A percentile compares a stretch with the other conserved stretches of the same genome.
phyloP scores from a whole-genome alignment of 1,140 invertebrate genomes.

The Eumaeus atala region DNA sequence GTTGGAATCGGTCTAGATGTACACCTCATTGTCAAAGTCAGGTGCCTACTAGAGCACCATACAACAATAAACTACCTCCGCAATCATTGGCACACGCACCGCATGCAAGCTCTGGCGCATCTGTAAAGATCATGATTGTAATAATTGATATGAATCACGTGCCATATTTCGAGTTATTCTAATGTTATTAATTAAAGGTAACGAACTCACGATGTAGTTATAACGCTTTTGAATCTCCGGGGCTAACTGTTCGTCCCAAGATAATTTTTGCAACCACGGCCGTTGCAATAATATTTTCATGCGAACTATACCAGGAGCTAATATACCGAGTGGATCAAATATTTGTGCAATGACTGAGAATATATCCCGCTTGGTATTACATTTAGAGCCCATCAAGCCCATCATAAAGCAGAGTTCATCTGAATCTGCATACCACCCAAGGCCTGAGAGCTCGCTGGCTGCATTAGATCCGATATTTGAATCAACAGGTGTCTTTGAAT shows the following conservation, averaged over 20 bases:
- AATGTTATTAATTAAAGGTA: conserved; percentile 1
- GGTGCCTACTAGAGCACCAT: too few relatives aligned
- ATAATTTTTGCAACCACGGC: conserved; percentile 17
- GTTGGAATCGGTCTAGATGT: too few relatives aligned
- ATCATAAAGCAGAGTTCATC: not conserved
- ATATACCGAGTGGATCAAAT: conserved; percentile 19
- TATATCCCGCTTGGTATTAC: conserved; percentile 16
- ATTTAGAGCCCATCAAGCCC: not conserved
- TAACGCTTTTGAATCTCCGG: not conserved
- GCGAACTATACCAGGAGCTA: conserved; percentile 12
- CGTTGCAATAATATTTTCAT: conserved; percentile 20
- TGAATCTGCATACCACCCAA: too few relatives aligned
- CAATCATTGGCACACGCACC: too few relatives aligned
- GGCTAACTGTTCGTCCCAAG: conserved; percentile 9
- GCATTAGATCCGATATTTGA: too few relatives aligned
- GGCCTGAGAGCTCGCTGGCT: too few relatives aligned
- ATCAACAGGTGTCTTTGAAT: too few relatives aligned
- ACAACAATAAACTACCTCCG: too few relatives aligned
- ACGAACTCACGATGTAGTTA: not conserved
- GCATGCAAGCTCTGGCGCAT: too few relatives aligned
- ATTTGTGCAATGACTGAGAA: conserved; percentile 17
- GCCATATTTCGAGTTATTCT: not conserved
- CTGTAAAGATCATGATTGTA: too few relatives aligned
- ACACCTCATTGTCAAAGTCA: too few relatives aligned
- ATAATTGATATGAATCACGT: not conserved